Base-by-base conservation (phyloP, 1,140 invertebrate species). In the Eupeodes corollae region DNA sequence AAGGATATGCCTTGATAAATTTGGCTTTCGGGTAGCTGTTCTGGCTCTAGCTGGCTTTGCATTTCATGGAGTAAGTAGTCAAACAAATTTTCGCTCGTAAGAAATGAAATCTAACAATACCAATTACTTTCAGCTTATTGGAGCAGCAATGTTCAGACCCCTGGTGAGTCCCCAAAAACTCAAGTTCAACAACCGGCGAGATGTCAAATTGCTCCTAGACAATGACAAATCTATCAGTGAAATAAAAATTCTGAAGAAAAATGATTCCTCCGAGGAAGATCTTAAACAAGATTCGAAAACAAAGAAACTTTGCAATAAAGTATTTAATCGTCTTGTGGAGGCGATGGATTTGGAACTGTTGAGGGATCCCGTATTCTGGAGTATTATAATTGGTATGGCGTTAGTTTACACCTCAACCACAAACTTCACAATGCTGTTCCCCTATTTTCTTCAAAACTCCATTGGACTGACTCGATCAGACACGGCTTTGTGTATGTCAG, bases 381-480 rank as follows among this genome's bases (percentile, higher is more conserved):
- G 80, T 57, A 76, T 84, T 2, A 72, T 78, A 40, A 64, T 81
- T 33, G 81, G 80, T 19, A 73, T 79, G 46, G 75, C 76, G 1
- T 55, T 83, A 8, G 77, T 74, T 37, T 81, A 82, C 47, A 79
- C 79, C 8, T 76, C 80, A 0, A 78, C 80, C 44, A 73, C 80
- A 15, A 80, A 80, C 56, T 85, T 83, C 55, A 80, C 79, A 48
- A 73, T 84, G 66, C 68, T 85, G 41, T 81, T 74, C 46, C 81
- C 82, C 12, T 76, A 79, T 46, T 83, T 82, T 50, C 57, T 82
- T 30, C 61, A 74, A 68, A 70, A 78, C 55, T 67, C 70, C 9
- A 71, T 72, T 13, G 54, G 59, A 0, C 60, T 80, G 54, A 67
- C 70, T 35, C 75, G 75, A 55, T 58, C 63, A 45, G 62, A 80